Evolutionary conservation across 2,113 vertebrate genomes (phyloP), one percentile per base, ranked within the genome.

Genomic region (Coracopsis vasa): DNA sequence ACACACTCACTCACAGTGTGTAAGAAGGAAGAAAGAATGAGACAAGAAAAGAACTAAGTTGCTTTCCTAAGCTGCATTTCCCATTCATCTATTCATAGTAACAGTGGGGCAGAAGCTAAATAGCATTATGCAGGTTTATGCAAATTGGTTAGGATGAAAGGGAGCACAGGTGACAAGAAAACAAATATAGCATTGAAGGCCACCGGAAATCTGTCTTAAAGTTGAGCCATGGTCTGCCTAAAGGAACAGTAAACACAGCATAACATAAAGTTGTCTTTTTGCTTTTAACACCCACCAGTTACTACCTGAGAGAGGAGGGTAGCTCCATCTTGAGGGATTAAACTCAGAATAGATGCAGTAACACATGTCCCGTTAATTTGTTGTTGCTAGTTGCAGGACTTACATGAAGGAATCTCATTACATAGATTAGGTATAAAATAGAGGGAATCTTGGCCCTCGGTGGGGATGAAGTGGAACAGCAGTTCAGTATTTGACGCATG

Each of bases 41-140:
- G 64, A 53, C 12, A 23, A 95, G 66, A 88, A 95, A 92, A 92
- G 80, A 93, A 90, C 86, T 93, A 96, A 92, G 39, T 96, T 83
- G 79, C 80, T 80, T 94, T 60, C 53, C 89, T 97, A 95, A 97
- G 94, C 94, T 89, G 89, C 67, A 96, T 84, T 88, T 94, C 74
- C 87, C 86, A 87, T 93, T 83, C 84, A 79, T 83, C 94, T 97
- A 97, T 97, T 97, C 95, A 97, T 97, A 97, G 97, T 17, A 90
- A 39, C 88, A 75, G 77, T n/a, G 54, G 66, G 47, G 44, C 84
- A 94, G 91, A 96, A 92, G 85, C 86, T 95, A 96, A 97, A 80
- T 89, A 95, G 96, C 56, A 96, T 97, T 97, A 96, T 81, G 51
- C 56, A 86, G 86, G 87, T 75, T 98, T 97, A 96, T 95, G 93